These are phyloP conservation scores for Nycticorax nycticorax DNA, from an alignment of 2,113 vertebrate species.

Conservation along the genomic window DNA sequence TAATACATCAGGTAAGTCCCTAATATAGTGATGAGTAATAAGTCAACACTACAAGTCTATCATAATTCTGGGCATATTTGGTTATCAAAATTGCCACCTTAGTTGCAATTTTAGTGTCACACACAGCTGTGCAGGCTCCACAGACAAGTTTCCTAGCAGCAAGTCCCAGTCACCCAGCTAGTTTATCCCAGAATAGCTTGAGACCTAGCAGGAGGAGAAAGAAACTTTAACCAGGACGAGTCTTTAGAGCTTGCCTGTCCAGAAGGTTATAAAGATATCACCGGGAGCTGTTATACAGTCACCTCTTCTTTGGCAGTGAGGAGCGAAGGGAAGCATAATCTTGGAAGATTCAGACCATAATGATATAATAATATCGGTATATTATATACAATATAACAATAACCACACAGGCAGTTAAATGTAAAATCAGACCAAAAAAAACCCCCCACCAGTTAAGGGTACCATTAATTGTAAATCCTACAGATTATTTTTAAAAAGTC, in stretches of 20 bases:
- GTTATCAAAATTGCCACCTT: background rate
- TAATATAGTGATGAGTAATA: background rate
- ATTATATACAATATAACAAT: too few species aligned
- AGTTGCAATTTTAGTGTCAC: background rate
- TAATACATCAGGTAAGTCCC: background rate
- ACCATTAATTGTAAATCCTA: background rate
- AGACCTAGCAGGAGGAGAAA: background rate
- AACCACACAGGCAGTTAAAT: background rate
- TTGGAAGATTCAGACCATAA: background rate
- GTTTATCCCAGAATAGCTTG: background rate
- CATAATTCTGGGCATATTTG: background rate
- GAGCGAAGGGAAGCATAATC: background rate
- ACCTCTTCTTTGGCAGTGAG: background rate
- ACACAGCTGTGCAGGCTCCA: background rate
- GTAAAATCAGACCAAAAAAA: background rate
- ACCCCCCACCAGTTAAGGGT: rapidly evolving
- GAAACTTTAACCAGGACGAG: background rate
- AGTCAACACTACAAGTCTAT: background rate
- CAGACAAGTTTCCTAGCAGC: background rate
- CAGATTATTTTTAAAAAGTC: background rate
- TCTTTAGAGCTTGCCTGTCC: background rate
- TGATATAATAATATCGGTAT: too few species aligned
- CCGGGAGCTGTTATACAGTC: rapidly evolving
- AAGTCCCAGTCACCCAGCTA: background rate
- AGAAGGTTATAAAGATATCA: background rate